These are phyloP conservation scores for Clarias magur DNA, from an alignment of 2,113 vertebrate species.

Conservation along the genomic window DNA sequence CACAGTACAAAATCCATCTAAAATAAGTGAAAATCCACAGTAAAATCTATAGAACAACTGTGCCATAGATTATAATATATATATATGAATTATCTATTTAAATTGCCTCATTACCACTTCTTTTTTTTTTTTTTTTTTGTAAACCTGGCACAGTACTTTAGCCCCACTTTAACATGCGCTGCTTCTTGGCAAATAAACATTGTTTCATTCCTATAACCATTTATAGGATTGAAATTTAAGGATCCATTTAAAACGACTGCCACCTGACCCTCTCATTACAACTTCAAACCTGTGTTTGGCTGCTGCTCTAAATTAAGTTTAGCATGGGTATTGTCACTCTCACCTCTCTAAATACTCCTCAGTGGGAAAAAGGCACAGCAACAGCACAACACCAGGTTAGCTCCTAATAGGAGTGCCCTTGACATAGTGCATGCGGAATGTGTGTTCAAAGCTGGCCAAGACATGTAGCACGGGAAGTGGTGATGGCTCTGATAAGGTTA, in stretches of 20 bases:
- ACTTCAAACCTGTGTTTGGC: constrained; percentile 27
- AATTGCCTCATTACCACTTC: constrained; percentile 15
- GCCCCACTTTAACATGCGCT: background rate
- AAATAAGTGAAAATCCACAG: background rate
- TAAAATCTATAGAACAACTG: background rate
- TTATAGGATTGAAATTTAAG: constrained; percentile 42
- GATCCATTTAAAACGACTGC: constrained; percentile 37
- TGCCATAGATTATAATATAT: background rate
- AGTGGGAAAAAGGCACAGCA: constrained; percentile 39
- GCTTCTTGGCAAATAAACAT: constrained; percentile 39
- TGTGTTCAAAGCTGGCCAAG: constrained; percentile 41
- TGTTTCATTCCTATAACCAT: constrained; percentile 52
- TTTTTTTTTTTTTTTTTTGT: background rate
- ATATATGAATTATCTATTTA: background rate
- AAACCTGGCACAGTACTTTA: constrained; percentile 7
- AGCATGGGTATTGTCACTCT: constrained; percentile 26
- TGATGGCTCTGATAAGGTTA: constrained; percentile 35
- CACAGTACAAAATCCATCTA: background rate
- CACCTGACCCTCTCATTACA: constrained; percentile 43
- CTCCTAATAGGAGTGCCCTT: constrained; percentile 42
- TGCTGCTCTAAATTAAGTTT: constrained; percentile 43
- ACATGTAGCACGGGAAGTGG: constrained; percentile 38
- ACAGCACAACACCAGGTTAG: constrained; percentile 29
- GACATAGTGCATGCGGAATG: constrained; percentile 34
- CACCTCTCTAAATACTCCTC: constrained; percentile 35